Percentiles rank a stretch among this genome's conserved stretches.
Conservation (phyloP, 2,888 invertebrate species). For the Lacanobia oleracea region DNA sequence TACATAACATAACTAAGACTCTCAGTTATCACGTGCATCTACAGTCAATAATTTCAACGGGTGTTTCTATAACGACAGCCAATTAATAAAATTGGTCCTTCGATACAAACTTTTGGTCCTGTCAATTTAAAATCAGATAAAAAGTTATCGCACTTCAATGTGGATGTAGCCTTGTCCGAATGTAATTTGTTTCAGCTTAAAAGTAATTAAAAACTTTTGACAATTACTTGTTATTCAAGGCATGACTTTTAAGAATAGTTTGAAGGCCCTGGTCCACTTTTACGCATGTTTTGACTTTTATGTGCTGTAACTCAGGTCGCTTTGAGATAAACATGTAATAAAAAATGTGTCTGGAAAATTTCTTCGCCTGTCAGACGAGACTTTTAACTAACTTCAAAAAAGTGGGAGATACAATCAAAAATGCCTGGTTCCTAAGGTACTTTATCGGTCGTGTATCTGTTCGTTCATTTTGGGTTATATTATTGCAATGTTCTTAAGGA, state of each 20-base stretch:
- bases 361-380: background rate
- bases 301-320: background rate
- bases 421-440: too few relatives aligned
- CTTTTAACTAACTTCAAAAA: background rate
- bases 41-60: slow-evolving; percentile 10
- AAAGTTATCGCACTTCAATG: slow-evolving; percentile 15
- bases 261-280: slow-evolving; percentile 72
- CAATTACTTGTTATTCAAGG: slow-evolving; percentile 61
- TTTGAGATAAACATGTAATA: slow-evolving; percentile 8
- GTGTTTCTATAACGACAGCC: slow-evolving; percentile 7
- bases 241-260: slow-evolving; percentile 69
- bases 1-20: background rate
- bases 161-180: slow-evolving; percentile 49
- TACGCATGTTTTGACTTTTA: slow-evolving; percentile 51
- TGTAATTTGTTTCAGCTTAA: slow-evolving; percentile 63
- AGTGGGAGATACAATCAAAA: too few relatives aligned
- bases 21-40: slow-evolving; percentile 23
- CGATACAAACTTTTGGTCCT: slow-evolving; percentile 25
- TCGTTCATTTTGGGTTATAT: too few relatives aligned
- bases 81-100: slow-evolving; percentile 17
- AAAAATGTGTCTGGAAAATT: slow-evolving; percentile 3
- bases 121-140: slow-evolving; percentile 23
- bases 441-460: too few relatives aligned
- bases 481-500: too few relatives aligned
- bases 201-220: slow-evolving; percentile 56